Percentiles rank a stretch among this genome's conserved stretches.
These are phyloP conservation scores for Aromia moschata DNA, from an alignment of 2,888 invertebrate species.

Conservation along the genomic window DNA sequence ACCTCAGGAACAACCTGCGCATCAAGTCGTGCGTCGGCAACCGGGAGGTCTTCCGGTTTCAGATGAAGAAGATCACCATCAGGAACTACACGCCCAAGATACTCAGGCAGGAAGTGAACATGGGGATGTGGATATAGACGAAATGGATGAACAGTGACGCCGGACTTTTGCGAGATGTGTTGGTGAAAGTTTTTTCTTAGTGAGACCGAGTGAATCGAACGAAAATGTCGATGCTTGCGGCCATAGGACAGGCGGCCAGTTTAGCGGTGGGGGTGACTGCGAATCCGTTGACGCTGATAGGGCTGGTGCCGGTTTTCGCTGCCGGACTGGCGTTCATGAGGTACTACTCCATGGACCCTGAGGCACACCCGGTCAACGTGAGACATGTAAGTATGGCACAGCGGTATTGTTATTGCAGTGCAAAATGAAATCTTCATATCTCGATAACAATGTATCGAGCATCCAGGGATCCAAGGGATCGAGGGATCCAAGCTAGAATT, in stretches of 20 bases:
- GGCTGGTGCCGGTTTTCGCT: slow-evolving; percentile 83
- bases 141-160: no score
- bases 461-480: no score
- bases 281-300: slow-evolving; percentile 70
- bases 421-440: no score
- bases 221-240: slow-evolving; percentile 63
- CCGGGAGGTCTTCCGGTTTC: slow-evolving; percentile 55
- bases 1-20: slow-evolving; percentile 66
- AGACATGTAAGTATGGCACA: slow-evolving; percentile 71
- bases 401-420: no score
- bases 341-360: slow-evolving; percentile 84
- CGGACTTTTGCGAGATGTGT: no score
- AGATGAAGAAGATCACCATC: slow-evolving; percentile 68
- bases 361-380: slow-evolving; percentile 78
- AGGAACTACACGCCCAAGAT: slow-evolving; percentile 79
- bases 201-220: background rate
- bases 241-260: slow-evolving; percentile 61
- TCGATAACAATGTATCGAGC: no score
- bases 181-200: background rate
- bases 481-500: no score
- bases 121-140: slow-evolving; percentile 73
- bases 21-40: slow-evolving; percentile 67
- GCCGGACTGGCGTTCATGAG: slow-evolving; percentile 83
- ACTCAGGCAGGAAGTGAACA: slow-evolving; percentile 68
- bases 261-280: slow-evolving; percentile 56